phyloP scores from a whole-genome alignment of 64 coral and sea anemone genomes.

The Montipora sp. region DNA sequence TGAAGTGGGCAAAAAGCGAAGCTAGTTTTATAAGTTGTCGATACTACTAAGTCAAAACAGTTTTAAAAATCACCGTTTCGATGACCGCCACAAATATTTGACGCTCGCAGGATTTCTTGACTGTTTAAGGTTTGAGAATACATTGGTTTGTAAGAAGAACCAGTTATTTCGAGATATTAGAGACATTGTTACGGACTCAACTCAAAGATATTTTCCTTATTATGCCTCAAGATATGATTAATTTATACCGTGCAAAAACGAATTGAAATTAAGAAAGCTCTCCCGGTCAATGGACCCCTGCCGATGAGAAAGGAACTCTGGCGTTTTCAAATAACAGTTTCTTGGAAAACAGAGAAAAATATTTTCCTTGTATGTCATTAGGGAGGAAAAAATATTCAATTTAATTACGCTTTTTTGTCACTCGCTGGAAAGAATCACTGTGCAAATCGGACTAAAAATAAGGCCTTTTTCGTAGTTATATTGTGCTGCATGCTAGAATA shows the following conservation, averaged over 20 bases:
- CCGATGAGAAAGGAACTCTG: conserved; percentile 15
- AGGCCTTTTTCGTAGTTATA: neutral
- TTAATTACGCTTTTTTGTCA: neutral
- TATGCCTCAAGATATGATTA: neutral
- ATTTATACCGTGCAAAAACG: conserved; percentile 29
- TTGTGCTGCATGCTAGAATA: neutral
- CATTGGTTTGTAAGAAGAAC: neutral
- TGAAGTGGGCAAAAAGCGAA: neutral
- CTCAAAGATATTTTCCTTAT: conserved; percentile 16
- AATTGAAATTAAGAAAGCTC: conserved; percentile 46
- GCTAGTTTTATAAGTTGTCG: neutral
- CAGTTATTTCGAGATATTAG: neutral
- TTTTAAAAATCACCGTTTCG: neutral
- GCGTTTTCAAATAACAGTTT: conserved; percentile 36
- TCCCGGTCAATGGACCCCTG: neutral
- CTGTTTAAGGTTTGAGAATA: neutral
- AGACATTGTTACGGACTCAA: conserved; percentile 27
- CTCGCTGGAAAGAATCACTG: neutral
- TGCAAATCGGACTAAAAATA: neutral
- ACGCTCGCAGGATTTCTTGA: neutral
- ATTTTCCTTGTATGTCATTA: neutral
- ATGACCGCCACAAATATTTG: neutral
- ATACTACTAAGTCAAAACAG: conserved; percentile 19
- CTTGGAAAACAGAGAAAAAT: conserved; percentile 11
- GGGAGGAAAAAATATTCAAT: neutral